Evolutionary conservation across 2,888 invertebrate genomes (phyloP).

Genomic region (Scaptomyza cyrtandrae): DNA sequence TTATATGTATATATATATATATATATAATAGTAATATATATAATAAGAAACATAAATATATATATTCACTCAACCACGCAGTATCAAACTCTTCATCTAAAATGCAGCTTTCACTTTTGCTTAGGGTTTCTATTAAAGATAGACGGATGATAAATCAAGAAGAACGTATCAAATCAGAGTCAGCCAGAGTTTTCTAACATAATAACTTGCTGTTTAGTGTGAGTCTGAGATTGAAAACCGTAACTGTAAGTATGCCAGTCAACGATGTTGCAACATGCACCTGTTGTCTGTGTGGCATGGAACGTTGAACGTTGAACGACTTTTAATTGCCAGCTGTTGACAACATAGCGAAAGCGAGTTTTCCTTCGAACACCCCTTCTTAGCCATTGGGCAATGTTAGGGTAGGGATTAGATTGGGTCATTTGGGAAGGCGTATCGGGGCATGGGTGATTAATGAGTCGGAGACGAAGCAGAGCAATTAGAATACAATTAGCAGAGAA

Average conservation of each 20-base stretch:
- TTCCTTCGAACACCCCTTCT: neutral
- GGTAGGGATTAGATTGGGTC: constrained; percentile 17
- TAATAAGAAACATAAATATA: too few species aligned
- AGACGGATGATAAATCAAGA: too few species aligned
- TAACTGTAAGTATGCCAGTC: neutral
- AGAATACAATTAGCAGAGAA: constrained; percentile 75
- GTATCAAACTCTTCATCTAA: too few species aligned
- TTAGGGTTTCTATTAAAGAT: too few species aligned
- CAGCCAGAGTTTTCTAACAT: too few species aligned
- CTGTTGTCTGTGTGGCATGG: constrained; percentile 8
- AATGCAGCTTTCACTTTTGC: too few species aligned
- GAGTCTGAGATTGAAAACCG: neutral
- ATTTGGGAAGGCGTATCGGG: constrained; percentile 9
- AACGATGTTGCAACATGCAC: constrained; percentile 1
- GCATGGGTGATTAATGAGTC: constrained; percentile 65
- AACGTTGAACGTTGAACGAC: constrained; percentile 61
- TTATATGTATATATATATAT: too few species aligned
- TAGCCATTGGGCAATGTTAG: too few species aligned
- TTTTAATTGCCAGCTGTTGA: constrained; percentile 72
- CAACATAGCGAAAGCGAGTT: constrained; percentile 22
- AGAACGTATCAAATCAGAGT: too few species aligned
- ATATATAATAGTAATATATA: too few species aligned
- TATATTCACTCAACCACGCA: too few species aligned
- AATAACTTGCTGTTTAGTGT: neutral
- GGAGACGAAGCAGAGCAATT: constrained; percentile 61